Conservation (phyloP, 2,797 vertebrate species). For the Falco rusticolus region DNA sequence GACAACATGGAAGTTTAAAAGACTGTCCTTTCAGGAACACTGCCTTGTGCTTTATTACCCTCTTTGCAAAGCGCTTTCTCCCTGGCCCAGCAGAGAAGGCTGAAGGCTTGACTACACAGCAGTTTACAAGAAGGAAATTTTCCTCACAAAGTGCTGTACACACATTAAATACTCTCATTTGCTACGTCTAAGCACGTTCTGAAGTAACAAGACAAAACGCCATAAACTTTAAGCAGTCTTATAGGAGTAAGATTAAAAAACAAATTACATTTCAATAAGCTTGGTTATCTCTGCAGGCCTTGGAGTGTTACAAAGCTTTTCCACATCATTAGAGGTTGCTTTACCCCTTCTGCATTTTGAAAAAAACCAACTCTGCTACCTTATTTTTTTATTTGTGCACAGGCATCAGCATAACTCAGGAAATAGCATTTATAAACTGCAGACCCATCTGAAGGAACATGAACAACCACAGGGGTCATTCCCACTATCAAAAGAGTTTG, state of each 20-base stretch:
- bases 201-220: neutral
- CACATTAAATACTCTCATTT: neutral
- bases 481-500: neutral
- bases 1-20: neutral
- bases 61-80: neutral
- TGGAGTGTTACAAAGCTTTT: neutral
- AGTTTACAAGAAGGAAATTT: constrained; percentile 25
- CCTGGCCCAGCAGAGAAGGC: neutral
- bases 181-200: neutral
- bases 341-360: neutral
- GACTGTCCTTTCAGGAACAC: neutral
- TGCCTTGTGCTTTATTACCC: neutral
- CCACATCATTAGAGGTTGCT: neutral
- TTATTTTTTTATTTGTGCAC: neutral
- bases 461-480: neutral
- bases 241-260: neutral
- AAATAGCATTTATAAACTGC: neutral
- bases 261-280: neutral
- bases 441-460: neutral
- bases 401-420: neutral
- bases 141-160: neutral
- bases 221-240: neutral
- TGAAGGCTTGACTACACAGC: neutral
- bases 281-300: neutral
- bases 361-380: neutral